These are phyloP conservation scores for Petaurus breviceps DNA, from an alignment of 2,113 vertebrate species.

Conservation along the genomic window DNA sequence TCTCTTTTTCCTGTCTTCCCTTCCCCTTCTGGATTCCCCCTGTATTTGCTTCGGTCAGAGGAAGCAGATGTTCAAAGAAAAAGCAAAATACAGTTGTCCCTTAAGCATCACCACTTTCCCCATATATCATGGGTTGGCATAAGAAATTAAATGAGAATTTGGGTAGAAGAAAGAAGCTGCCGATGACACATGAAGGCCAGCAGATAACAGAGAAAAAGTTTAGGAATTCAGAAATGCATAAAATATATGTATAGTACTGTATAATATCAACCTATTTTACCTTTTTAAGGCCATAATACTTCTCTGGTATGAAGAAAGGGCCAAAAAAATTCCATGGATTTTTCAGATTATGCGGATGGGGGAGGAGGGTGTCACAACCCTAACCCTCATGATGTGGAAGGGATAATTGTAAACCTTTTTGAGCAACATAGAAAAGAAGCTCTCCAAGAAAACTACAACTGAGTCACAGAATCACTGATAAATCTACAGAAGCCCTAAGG, in stretches of 20 bases:
- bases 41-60: neutral
- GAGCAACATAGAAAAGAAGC: neutral
- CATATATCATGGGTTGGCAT: neutral
- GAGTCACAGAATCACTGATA: neutral
- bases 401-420: neutral
- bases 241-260: neutral
- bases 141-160: neutral
- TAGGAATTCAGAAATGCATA: neutral
- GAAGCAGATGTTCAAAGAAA: neutral
- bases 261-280: neutral
- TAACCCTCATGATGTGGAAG: too few species aligned
- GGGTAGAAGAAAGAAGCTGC: neutral
- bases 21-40: neutral
- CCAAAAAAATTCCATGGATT: neutral
- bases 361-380: too few species aligned
- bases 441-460: neutral
- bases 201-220: neutral
- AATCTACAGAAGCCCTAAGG: neutral
- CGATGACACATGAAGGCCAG: neutral
- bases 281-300: neutral
- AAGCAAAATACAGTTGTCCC: neutral
- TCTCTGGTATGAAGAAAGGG: neutral
- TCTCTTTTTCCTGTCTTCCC: neutral
- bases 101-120: neutral
- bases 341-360: neutral